Base-by-base conservation (phyloP, 2,888 invertebrate species). In the Corythucha ciliata region DNA sequence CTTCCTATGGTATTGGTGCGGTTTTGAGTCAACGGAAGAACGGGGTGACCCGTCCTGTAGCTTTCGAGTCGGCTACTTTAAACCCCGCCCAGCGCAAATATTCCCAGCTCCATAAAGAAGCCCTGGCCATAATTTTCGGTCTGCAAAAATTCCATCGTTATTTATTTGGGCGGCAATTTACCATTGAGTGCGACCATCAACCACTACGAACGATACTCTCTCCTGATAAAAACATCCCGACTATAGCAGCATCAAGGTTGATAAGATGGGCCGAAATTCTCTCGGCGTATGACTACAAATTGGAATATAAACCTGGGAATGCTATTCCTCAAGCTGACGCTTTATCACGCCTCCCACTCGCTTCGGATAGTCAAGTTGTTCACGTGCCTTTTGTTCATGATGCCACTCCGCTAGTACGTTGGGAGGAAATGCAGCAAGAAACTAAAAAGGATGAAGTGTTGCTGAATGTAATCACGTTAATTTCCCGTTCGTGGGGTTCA, bases 1-100 rank as follows among this genome's bases (percentile, higher is more conserved):
- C 47, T 32, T 44, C 36, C 12, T 52, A 54, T 44, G 56, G 57
- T 1, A 51, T 58, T 2, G 56, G 57, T 16, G 55, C 58, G 8
- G 55, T 57, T 1, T 33, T 58, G 4, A 16, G 39, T 29, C 52
- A 57, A 16, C 24, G 36, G 10, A 39, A 46, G 8, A 22, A 49
- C 50, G 53, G 39, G 5, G 16, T 27, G 6, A 45, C 48, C 24
- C 32, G 29, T 14, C 48, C 55, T 10, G 44, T 54, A 7, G 47
- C 21, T 3, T 55, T 48, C 44, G 55, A 39, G 24, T 53, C 53
- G 25, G 44, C 40, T 40, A 22, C 45, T 8, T 29, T 55, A 33
- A 49, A 45, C n/a, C 16, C 44, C 6, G 53, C 53, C 1, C 44
- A 55, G 16, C 40, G 34, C 10, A 55, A 51, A 20, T 53, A 56